phyloP scores from a whole-genome alignment of 1,140 invertebrate species.

The Epicauta chinensis region DNA sequence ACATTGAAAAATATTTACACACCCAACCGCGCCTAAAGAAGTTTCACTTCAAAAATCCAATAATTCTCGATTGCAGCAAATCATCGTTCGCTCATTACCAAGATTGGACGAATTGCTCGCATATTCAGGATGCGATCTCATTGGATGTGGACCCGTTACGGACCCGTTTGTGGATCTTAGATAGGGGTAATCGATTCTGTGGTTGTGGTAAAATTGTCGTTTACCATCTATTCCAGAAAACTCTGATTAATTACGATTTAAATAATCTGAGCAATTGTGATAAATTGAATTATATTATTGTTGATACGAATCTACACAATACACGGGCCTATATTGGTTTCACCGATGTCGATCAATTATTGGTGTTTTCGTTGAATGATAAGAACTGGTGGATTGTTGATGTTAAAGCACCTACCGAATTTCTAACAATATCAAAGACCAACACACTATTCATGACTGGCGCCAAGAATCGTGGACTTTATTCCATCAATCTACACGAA shows the following conservation, averaged over 20 bases:
- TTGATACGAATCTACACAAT: background rate
- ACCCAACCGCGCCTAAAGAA: no score
- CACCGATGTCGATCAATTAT: conserved; percentile 12
- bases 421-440: conserved; percentile 13
- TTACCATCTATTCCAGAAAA: conserved; percentile 25
- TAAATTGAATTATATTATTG: conserved; percentile 2
- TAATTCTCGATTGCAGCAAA: conserved; percentile 2
- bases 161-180: conserved; percentile 34
- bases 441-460: conserved; percentile 11
- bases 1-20: no score
- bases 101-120: conserved; percentile 26
- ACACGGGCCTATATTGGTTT: conserved; percentile 25
- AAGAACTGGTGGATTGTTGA: conserved; percentile 15
- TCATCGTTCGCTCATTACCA: conserved; percentile 22
- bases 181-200: conserved; percentile 24
- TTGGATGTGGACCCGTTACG: conserved; percentile 26
- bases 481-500: conserved; percentile 5
- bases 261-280: background rate
- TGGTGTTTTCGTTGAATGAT: conserved; percentile 14
- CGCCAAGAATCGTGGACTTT: background rate
- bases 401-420: conserved; percentile 12
- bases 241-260: background rate
- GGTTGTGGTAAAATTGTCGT: conserved; percentile 30
- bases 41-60: background rate
- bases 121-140: conserved; percentile 30